phyloP scores from a whole-genome alignment of 2,888 invertebrate genomes.

The Achlya flavicornis region DNA sequence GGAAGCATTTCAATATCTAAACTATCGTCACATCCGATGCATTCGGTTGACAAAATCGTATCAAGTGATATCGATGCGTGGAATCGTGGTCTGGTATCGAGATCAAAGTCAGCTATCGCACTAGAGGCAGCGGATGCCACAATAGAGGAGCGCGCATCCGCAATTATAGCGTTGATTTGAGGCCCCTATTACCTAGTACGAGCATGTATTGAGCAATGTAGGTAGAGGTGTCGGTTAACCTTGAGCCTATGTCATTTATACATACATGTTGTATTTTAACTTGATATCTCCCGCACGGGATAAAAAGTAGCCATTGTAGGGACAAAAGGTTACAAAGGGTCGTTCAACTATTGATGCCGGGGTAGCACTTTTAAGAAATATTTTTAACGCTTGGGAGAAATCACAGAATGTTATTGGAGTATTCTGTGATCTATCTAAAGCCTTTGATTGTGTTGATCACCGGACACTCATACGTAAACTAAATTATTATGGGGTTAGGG shows the following conservation, averaged over 20 bases:
- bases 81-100: constrained; percentile 11
- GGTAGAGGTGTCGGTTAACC: constrained; percentile 12
- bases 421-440: no score
- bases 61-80: constrained; percentile 35
- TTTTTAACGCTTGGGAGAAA: no score
- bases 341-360: no score
- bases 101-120: constrained; percentile 11
- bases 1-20: constrained; percentile 10
- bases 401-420: no score
- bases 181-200: constrained; percentile 37
- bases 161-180: constrained; percentile 37
- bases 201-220: constrained; percentile 13
- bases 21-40: constrained; percentile 13
- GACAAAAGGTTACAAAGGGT: no score
- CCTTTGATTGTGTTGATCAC: no score
- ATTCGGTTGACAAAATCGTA: constrained; percentile 30
- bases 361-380: no score
- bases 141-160: constrained; percentile 39
- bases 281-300: no score
- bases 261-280: background rate
- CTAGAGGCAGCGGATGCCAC: constrained; percentile 40
- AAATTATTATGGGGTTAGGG: no score
- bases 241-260: constrained; percentile 1
- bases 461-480: no score
- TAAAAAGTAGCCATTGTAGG: no score